phyloP scores from a whole-genome alignment of 2,113 vertebrate genomes.

The Nyctereutes procyonoides region DNA sequence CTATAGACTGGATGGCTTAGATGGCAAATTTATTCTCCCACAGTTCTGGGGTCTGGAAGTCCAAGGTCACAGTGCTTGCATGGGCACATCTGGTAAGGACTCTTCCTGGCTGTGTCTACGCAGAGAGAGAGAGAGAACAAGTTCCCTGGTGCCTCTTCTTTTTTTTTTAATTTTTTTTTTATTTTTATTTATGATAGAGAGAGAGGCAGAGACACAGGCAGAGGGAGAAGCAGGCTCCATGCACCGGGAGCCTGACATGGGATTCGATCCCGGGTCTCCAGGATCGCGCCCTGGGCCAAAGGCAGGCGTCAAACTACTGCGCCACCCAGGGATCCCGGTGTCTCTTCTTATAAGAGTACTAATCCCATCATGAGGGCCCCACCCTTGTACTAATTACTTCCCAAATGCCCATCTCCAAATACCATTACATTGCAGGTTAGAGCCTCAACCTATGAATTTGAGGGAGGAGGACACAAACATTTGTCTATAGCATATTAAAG shows the following conservation, averaged over 20 bases:
- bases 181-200: too few relatives aligned
- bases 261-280: too few relatives aligned
- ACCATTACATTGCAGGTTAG: neutral
- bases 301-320: too few relatives aligned
- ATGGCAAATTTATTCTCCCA: neutral
- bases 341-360: neutral
- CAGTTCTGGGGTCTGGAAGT: neutral
- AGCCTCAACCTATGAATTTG: neutral
- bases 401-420: neutral
- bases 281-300: too few relatives aligned
- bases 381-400: neutral
- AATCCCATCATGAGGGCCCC: neutral
- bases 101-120: neutral
- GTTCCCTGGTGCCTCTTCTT: neutral
- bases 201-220: too few relatives aligned
- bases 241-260: too few relatives aligned
- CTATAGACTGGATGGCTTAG: neutral
- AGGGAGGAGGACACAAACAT: neutral
- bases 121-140: neutral
- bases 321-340: too few relatives aligned
- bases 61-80: neutral
- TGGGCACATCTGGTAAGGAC: neutral
- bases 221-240: too few relatives aligned
- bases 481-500: neutral
- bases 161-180: too few relatives aligned